Evolutionary conservation across 2,888 invertebrate species (phyloP), one percentile per base, ranked within the genome.

Genomic region (Leptura quadrifasciata): DNA sequence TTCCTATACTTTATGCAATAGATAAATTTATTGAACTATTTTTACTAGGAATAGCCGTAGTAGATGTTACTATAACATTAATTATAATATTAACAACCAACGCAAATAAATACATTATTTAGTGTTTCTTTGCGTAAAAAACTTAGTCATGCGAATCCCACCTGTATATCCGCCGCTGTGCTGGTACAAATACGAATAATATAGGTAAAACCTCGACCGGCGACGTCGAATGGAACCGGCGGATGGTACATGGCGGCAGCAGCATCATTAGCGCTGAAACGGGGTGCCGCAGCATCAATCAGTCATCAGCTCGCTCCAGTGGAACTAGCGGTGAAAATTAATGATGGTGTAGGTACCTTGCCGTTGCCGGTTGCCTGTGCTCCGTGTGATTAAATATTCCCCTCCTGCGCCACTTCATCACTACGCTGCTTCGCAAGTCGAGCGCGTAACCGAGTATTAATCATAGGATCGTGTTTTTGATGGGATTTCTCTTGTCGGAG

Each of bases 321-420:
- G 82, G 81, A 80, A 83, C 83, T 83, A 83, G 82, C 85, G 82
- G 82, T 82, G 81, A 83, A 84, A 84, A 85, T 84, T 85, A 85
- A 85, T 84, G 85, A 84, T 82, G 83, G 82, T 82, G 76, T 77
- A 79, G 79, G 79, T 77, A 76, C 77, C 77, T 72, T 55, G 70
- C 71, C 65, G 52, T 57, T 67, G 64, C 68, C 47, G 27, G 76
- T 63, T 57, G 70, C 72, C 70, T 88, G 73, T 58, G 76, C 71
- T 76, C 89, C 89, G 87, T 89, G 89, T 90, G 90, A 90, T 90
- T 90, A 90, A 90, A 88, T 89, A 89, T 88, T 85, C 86, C 84
- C 84, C 67, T 68, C 58, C 47, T 87, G 84, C 82, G 84, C 84
- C 81, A 82, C 82, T 83, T 83, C 78, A 79, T 79, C 77, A 80